These are phyloP conservation scores for Heteromurus nitidus DNA, from an alignment of 2,888 invertebrate species.

Conservation along the genomic window DNA sequence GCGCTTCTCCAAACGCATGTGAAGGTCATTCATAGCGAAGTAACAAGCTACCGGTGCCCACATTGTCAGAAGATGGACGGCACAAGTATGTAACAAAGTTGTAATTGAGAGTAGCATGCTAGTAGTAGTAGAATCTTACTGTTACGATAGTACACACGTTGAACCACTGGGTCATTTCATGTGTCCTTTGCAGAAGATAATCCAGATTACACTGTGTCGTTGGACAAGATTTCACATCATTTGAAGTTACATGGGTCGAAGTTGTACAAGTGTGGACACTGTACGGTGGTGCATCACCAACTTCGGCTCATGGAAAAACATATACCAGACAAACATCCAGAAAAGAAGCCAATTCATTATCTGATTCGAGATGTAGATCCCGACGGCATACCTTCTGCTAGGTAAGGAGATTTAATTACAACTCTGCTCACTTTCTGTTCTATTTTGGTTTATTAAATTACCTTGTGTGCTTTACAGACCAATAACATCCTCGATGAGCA, in stretches of 20 bases:
- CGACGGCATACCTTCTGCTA: slow-evolving; percentile 73
- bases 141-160: too few relatives aligned
- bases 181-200: slow-evolving; percentile 52
- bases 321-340: slow-evolving; percentile 80
- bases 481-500: slow-evolving; percentile 18
- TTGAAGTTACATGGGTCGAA: slow-evolving; percentile 84
- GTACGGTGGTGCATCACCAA: slow-evolving; percentile 82
- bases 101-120: too few relatives aligned
- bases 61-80: slow-evolving; percentile 80
- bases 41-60: slow-evolving; percentile 81
- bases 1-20: slow-evolving; percentile 84
- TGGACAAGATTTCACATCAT: slow-evolving; percentile 83
- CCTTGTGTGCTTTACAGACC: slow-evolving; percentile 24
- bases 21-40: slow-evolving; percentile 82
- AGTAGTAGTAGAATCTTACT: too few relatives aligned
- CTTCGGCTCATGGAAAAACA: slow-evolving; percentile 82
- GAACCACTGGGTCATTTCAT: too few relatives aligned
- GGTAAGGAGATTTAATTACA: slow-evolving; percentile 33
- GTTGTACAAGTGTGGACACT: slow-evolving; percentile 84
- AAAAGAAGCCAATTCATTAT: slow-evolving; percentile 77
- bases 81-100: slow-evolving; percentile 61
- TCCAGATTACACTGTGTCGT: slow-evolving; percentile 75
- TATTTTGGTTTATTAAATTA: slow-evolving; percentile 7
- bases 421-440: neutral
- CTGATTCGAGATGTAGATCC: slow-evolving; percentile 77